Base-by-base conservation (phyloP, 2,113 vertebrate genomes). In the Copsychus sechellarum region DNA sequence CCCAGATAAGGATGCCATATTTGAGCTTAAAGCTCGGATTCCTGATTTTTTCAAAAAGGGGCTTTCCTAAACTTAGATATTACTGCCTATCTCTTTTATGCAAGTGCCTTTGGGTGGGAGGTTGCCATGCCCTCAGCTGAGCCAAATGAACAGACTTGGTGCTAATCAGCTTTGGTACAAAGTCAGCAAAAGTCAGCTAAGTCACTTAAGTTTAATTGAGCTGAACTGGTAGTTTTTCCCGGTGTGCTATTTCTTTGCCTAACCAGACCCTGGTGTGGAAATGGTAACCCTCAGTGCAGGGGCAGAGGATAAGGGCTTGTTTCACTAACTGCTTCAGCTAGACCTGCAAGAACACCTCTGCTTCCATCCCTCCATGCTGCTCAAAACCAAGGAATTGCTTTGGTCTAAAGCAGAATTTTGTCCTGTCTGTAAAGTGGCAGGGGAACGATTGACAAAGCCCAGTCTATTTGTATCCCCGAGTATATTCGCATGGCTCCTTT, bases 11-110 rank as follows among this genome's bases (percentile, higher is more conserved):
- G 54, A 76, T 36, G 36, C 9, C 0, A 1, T 82, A 79, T 50
- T 34, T 64, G 90, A 88, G 79, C 45, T 82, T 72, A 81, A 53
- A 91, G 40, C 72, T 74, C 43, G 61, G 36, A 82, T 42, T 57
- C 45, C 19, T 2, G 3, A 50, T 86, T 69, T 76, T 69, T 80
- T 82, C 34, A 22, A 66, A 88, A 76, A 57, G 45, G 12, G 61
- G 38, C 18, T 93, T 85, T 92, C 88, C 85, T 92, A 73, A 92
- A 80, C 74, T 92, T 65, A 79, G 58, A 18, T 72, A 22, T 65
- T 85, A 60, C 40, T 67, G 40, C 15, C 53, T 85, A 24, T 48
- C 84, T 91, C 47, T 28, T 67, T 61, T 64, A 40, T 51, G 61
- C 2, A 1, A 29, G 20, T 74, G 72, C 66, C 61, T 84, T 67